These are phyloP conservation scores for Leptopilina myrica DNA, from an alignment of 2,888 invertebrate genomes.

Conservation along the genomic window DNA sequence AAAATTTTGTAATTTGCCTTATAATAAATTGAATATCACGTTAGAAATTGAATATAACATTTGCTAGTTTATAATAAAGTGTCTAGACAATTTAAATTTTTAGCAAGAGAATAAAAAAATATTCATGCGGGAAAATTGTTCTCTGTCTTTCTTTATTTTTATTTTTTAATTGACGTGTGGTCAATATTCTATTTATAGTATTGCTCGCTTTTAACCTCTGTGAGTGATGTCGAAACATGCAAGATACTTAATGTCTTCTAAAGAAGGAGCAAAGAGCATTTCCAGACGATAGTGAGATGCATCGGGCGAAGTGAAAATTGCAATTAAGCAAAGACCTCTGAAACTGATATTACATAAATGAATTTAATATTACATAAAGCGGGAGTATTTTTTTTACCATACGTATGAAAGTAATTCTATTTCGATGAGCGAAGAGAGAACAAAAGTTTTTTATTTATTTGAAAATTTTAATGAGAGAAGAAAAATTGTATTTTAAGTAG, in stretches of 20 bases:
- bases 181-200: constrained; percentile 26
- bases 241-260: constrained; percentile 58
- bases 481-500: constrained; percentile 8
- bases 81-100: too few relatives aligned
- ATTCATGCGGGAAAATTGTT: not conserved
- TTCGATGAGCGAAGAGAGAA: too few relatives aligned
- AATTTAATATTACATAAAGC: constrained; percentile 27
- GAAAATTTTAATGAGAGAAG: too few relatives aligned
- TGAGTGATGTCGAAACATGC: constrained; percentile 56
- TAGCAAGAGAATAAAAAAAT: too few relatives aligned
- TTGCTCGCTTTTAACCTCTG: constrained; percentile 31
- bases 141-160: not conserved
- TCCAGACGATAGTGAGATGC: constrained; percentile 18
- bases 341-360: constrained; percentile 49
- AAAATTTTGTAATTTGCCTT: too few relatives aligned
- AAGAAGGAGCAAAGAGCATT: constrained; percentile 48
- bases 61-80: too few relatives aligned
- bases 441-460: too few relatives aligned
- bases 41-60: too few relatives aligned
- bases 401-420: too few relatives aligned
- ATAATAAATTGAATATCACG: too few relatives aligned
- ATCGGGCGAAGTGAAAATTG: constrained; percentile 53
- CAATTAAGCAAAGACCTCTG: constrained; percentile 51
- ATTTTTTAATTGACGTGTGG: not conserved
- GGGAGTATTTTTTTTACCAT: not conserved